A percentile compares a stretch with the other conserved stretches of the same genome.
Evolutionary conservation across 2,888 invertebrate genomes (phyloP).

Genomic region (Drosophila mulleri): DNA sequence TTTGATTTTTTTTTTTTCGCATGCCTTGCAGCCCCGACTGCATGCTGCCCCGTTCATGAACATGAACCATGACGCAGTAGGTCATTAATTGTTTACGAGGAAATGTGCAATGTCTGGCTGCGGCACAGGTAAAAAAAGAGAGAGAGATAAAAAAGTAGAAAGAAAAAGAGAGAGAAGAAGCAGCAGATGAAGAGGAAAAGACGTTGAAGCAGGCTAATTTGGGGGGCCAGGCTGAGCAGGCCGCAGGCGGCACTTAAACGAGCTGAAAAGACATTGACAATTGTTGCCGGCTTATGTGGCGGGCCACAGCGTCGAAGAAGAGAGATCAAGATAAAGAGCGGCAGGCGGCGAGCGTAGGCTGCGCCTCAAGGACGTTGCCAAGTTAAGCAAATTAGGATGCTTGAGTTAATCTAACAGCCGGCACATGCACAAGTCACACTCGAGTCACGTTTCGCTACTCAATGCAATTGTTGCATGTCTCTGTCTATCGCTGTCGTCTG

Average conservation of each 20-base stretch:
- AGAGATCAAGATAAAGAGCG: not conserved
- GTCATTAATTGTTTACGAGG: slow-evolving; percentile 73
- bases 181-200: not conserved
- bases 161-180: not conserved
- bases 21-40: slow-evolving; percentile 1
- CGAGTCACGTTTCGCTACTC: slow-evolving; percentile 69
- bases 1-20: slow-evolving; percentile 1
- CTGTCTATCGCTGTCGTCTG: slow-evolving; percentile 2
- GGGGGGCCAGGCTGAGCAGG: slow-evolving; percentile 23
- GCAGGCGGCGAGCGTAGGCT: not conserved
- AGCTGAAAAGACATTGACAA: slow-evolving; percentile 47
- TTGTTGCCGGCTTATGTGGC: slow-evolving; percentile 5
- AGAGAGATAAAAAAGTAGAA: not conserved
- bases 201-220: slow-evolving; percentile 40
- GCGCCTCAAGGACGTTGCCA: slow-evolving; percentile 72
- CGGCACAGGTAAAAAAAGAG: slow-evolving; percentile 18
- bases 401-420: slow-evolving; percentile 56
- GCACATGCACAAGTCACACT: slow-evolving; percentile 63
- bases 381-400: slow-evolving; percentile 75
- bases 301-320: not conserved
- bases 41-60: slow-evolving; percentile 28
- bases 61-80: slow-evolving; percentile 73
- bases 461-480: slow-evolving; percentile 46
- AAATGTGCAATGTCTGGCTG: slow-evolving; percentile 47
- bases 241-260: slow-evolving; percentile 29